Evolutionary conservation across 2,113 vertebrate species (phyloP).

Genomic region (Malurus alboscapulatus): DNA sequence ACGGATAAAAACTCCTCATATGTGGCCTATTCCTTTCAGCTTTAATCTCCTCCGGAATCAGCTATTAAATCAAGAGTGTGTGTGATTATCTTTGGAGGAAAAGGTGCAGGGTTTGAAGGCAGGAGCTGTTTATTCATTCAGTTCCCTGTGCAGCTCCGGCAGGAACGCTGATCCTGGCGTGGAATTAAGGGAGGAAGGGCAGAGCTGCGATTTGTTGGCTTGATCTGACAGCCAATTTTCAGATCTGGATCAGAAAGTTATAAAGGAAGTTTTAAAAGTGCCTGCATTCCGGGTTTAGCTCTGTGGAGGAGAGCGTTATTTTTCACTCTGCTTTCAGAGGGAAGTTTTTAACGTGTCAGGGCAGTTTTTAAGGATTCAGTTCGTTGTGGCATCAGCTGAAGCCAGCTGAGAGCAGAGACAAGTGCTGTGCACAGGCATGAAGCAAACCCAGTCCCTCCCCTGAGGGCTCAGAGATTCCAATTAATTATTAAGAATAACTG

Average conservation of each 20-base stretch:
- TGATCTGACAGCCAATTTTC: conserved; percentile 55
- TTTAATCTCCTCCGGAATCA: conserved; percentile 7
- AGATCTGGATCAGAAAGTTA: conserved; percentile 41
- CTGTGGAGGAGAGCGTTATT: neutral
- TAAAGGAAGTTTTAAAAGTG: neutral
- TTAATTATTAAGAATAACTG: neutral
- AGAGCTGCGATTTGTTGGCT: neutral
- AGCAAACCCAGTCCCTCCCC: neutral
- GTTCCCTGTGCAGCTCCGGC: neutral
- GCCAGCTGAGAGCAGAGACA: neutral
- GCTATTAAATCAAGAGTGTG: neutral
- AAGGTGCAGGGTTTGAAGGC: neutral
- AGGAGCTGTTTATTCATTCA: conserved; percentile 16
- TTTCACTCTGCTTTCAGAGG: neutral
- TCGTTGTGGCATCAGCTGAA: neutral
- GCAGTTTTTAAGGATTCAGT: neutral
- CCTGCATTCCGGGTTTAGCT: neutral
- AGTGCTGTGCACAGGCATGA: neutral
- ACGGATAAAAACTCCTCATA: neutral
- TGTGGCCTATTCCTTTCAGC: neutral
- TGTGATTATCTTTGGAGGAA: conserved; percentile 14
- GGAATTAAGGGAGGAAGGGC: neutral
- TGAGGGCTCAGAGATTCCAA: neutral
- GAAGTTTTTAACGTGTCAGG: neutral
- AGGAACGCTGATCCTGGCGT: neutral